Base-by-base conservation (phyloP, 2,113 vertebrate genomes). In the Channa argus region DNA sequence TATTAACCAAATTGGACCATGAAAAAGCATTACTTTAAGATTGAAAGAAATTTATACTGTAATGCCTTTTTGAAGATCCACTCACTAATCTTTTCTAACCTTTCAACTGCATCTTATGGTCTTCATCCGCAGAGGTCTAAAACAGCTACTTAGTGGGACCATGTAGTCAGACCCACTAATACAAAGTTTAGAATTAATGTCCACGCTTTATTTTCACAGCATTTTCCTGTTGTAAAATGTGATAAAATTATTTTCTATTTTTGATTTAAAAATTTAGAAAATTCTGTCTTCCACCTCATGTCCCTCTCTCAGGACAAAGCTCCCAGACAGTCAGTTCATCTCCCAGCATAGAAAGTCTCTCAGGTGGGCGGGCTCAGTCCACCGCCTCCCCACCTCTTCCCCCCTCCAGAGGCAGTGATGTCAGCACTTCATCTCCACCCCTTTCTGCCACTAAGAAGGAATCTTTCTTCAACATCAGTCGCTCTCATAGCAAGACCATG, bases 381-480 rank as follows among this genome's bases (percentile, higher is more conserved):
- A 94, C 95, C 2, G 95, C 95, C 46, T 99, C 97, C 55, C 97
- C 97, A 15, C 97, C 97, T 50, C 90, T 93, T 33, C 96, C 95
- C 54, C 94, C 94, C 51, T 94, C 95, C 64, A 97, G 95, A 89
- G 93, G 89, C 12, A 91, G 83, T 51, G 93, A 94, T 13, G 86
- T 83, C 49, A 92, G 90, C 91, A 93, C 95, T 12, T 96, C 95
- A 1, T 98, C 98, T 38, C 98, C 98, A 1, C 97, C 98, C 15
- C 89, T 94, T 15, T 98, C 97, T 8, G 95, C 96, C 60, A 93
- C 94, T 39, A 99, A 96, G 88, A 99, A 97, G 77, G 98, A 99
- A 58, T 98, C 96, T 4, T 99, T 99, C 92, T 99, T 99, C 87
- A 96, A 94, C 91, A 98, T 99, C 90, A 96, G 96, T n/a, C 97